Base-by-base conservation (phyloP, 2,888 invertebrate genomes). In the Rhagophthalmus giganteus region DNA sequence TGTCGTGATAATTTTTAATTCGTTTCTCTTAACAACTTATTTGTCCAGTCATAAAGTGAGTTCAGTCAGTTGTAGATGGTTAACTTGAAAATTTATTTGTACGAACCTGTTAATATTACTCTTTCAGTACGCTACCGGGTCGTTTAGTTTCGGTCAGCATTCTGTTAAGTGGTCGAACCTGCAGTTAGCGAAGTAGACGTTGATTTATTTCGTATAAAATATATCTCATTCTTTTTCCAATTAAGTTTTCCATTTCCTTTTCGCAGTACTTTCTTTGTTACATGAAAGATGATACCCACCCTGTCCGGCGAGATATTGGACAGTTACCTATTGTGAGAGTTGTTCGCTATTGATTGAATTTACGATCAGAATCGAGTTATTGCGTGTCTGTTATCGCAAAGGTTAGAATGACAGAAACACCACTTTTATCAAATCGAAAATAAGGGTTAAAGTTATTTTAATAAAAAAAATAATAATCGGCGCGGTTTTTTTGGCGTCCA, bases 171-270 rank as follows among this genome's bases (percentile, higher is more conserved):
- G 47, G 33, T 39, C 10, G 27, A 31, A 39, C 15, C 38, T 39
- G 30, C 35, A 45, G 30, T 45, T 45, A 34, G 24, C 25, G 39
- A 33, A 48, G 46, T 41, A 45, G 54, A 57, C 57, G 42, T 54
- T 52, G 57, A 57, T 58, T 55, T 55, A 58, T 58, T 54, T 58
- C 35, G 46, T 55, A 48, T 50, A 42, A 55, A 52, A 58, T 58
- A 47, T 55, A 52, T 55, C 51, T 46, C 51, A 41, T 55, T 55
- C 48, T 51, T 55, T 55, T 55, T 55, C n/a, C 55, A 55, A 55
- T 55, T 55, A 52, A 53, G 41, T 47, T 53, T 56, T 46, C 41
- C 41, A 52, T 41, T 52, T 47, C 46, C 30, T 41, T 35, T 38
- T 26, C 15, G 10, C 11, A 7, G 8, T 12, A 32, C 20, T 37